These are phyloP conservation scores for Pogona vitticeps DNA, from an alignment of 2,113 vertebrate species.

Conservation along the genomic window DNA sequence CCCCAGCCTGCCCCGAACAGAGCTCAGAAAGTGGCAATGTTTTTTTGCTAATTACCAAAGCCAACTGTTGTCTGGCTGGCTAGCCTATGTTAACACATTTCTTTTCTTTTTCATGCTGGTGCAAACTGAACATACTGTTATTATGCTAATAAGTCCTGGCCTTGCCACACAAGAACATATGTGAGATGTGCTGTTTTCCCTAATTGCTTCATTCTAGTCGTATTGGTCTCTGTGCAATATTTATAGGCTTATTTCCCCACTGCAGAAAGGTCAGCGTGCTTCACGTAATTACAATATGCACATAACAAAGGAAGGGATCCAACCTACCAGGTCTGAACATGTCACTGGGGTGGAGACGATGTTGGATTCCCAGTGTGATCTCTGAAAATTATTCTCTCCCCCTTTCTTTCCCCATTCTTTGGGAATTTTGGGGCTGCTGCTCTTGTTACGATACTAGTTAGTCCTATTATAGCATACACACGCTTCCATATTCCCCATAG, in stretches of 20 bases:
- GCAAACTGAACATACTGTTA: slow-evolving; percentile 68
- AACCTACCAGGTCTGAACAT: not conserved
- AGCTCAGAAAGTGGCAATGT: slow-evolving; percentile 58
- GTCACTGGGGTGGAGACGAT: not conserved
- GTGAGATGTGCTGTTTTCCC: slow-evolving; percentile 53
- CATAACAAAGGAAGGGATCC: slow-evolving; percentile 6
- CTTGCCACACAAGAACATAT: slow-evolving; percentile 61
- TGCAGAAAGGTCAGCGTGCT: slow-evolving; percentile 44
- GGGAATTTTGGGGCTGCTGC: too few relatives aligned
- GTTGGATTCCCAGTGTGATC: not conserved
- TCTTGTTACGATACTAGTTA: too few relatives aligned
- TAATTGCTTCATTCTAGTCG: slow-evolving; percentile 59
- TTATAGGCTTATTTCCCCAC: slow-evolving; percentile 23
- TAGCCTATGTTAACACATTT: slow-evolving; percentile 45
- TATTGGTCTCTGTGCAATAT: slow-evolving; percentile 26
- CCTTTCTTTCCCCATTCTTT: too few relatives aligned
- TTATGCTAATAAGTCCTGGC: slow-evolving; percentile 73
- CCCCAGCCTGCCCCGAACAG: slow-evolving; percentile 52
- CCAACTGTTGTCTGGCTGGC: slow-evolving; percentile 71
- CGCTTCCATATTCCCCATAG: too few relatives aligned
- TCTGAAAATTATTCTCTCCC: not conserved
- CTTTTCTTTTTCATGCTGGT: slow-evolving; percentile 61
- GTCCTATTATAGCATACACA: too few relatives aligned
- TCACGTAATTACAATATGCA: slow-evolving; percentile 33
- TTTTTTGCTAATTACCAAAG: slow-evolving; percentile 67